Evolutionary conservation across 2,797 vertebrate genomes (phyloP).

Genomic region (Sparidentex hasta): DNA sequence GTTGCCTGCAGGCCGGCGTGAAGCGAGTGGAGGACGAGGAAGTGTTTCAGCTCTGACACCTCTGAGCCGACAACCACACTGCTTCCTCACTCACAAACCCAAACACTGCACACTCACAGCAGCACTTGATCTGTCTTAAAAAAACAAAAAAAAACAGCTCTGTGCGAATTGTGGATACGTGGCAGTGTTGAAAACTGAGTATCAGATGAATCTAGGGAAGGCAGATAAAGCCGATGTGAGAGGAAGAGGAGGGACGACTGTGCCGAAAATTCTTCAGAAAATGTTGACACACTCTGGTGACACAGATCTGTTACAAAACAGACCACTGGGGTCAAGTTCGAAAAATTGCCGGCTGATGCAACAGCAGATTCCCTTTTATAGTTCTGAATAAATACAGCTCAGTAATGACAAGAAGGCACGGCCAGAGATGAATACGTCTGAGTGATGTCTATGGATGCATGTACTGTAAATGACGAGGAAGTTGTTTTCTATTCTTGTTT

Average conservation of each 20-base stretch:
- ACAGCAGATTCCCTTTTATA: slow-evolving; percentile 8
- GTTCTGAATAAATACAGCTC: neutral
- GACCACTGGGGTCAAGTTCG: slow-evolving; percentile 22
- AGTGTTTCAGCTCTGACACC: slow-evolving; percentile 61
- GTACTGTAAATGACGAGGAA: too few species aligned
- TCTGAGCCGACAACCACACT: slow-evolving; percentile 63
- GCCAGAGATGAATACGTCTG: neutral
- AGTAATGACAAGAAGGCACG: neutral
- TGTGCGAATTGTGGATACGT: neutral
- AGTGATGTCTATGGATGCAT: neutral
- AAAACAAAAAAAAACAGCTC: neutral
- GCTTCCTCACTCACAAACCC: slow-evolving; percentile 74
- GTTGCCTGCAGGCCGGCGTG: slow-evolving; percentile 17
- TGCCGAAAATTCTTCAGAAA: slow-evolving; percentile 72
- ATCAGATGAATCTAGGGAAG: neutral
- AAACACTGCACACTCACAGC: slow-evolving; percentile 10
- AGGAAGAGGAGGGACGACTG: slow-evolving; percentile 37
- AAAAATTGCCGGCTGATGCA: slow-evolving; percentile 53
- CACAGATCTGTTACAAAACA: slow-evolving; percentile 66
- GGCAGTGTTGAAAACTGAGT: neutral
- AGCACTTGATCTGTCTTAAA: neutral
- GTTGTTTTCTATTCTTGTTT: too few species aligned
- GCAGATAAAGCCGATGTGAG: slow-evolving; percentile 8
- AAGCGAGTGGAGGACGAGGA: slow-evolving; percentile 66
- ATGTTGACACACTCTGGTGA: slow-evolving; percentile 70